Conservation (phyloP, 1,140 invertebrate species). For the Drosophila truncata region DNA sequence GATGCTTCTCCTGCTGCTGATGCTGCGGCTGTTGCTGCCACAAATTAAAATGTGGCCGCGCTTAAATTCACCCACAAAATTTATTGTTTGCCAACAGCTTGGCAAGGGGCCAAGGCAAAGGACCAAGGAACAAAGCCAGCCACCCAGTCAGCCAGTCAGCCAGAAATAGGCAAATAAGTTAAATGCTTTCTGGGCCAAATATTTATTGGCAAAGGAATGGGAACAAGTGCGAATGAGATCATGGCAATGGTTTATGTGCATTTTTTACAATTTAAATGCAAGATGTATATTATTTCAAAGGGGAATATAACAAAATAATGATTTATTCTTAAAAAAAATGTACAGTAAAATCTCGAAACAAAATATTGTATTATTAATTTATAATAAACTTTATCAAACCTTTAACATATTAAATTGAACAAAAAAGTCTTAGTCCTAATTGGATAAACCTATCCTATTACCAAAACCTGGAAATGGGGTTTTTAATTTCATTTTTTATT, state of each 20-base stretch:
- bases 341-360: not conserved
- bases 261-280: not conserved
- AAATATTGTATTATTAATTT: no score
- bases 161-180: constrained; percentile 72
- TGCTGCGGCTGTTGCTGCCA: constrained; percentile 51
- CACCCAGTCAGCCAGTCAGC: constrained; percentile 40
- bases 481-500: not conserved
- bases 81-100: constrained; percentile 73
- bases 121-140: constrained; percentile 38
- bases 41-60: constrained; percentile 81
- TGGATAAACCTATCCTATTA: not conserved
- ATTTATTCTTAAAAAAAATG: not conserved
- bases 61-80: constrained; percentile 68
- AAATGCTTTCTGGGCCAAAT: constrained; percentile 70
- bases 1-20: constrained; percentile 3
- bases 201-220: constrained; percentile 50
- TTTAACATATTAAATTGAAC: not conserved
- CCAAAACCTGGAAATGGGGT: not conserved
- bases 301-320: not conserved
- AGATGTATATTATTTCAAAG: not conserved
- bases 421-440: not conserved
- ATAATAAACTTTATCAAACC: no score
- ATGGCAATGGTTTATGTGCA: constrained; percentile 19
- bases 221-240: constrained; percentile 29
- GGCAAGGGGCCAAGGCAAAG: constrained; percentile 39